Evolutionary conservation across 2,797 vertebrate genomes (phyloP).

Genomic region (Sciurus carolinensis): DNA sequence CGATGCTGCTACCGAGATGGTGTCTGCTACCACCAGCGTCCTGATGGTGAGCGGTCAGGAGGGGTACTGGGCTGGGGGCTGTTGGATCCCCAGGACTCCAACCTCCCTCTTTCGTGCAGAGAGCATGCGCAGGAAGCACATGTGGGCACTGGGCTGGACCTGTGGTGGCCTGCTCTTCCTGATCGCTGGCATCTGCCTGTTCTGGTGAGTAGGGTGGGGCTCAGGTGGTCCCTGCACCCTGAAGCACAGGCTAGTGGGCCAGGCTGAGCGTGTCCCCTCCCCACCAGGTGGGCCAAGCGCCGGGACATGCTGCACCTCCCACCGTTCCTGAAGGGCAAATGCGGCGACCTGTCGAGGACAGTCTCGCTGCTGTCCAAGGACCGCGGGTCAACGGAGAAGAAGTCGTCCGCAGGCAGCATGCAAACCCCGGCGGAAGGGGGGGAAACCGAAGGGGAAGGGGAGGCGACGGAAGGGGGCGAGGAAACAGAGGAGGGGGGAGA

Average conservation of each 20-base stretch:
- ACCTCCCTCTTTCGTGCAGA: conserved; percentile 36
- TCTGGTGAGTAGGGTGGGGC: conserved; percentile 70
- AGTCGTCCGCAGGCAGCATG: fast-evolving
- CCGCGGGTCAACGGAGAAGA: not conserved
- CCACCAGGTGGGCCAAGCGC: conserved; percentile 76
- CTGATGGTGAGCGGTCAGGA: conserved; percentile 57
- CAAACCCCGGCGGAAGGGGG: fast-evolving
- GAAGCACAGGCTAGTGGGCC: fast-evolving
- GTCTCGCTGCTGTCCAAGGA: conserved; percentile 75
- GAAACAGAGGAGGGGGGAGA: conserved; percentile 45
- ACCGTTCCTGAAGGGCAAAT: not conserved
- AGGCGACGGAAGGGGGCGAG: not conserved
- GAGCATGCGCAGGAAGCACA: conserved; percentile 78
- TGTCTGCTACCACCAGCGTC: conserved; percentile 82
- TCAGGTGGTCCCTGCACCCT: fast-evolving
- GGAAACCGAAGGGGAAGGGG: not conserved
- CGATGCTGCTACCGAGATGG: conserved; percentile 83
- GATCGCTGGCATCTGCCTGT: conserved; percentile 65
- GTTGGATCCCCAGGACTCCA: not conserved
- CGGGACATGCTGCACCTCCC: conserved; percentile 65
- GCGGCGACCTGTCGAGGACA: not conserved
- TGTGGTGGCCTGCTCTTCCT: conserved; percentile 75
- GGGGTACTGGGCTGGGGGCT: not conserved
- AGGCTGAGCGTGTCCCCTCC: not conserved
- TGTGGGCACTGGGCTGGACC: conserved; percentile 76